phyloP scores from a whole-genome alignment of 2,113 vertebrate genomes.

The Haemorhous mexicanus region DNA sequence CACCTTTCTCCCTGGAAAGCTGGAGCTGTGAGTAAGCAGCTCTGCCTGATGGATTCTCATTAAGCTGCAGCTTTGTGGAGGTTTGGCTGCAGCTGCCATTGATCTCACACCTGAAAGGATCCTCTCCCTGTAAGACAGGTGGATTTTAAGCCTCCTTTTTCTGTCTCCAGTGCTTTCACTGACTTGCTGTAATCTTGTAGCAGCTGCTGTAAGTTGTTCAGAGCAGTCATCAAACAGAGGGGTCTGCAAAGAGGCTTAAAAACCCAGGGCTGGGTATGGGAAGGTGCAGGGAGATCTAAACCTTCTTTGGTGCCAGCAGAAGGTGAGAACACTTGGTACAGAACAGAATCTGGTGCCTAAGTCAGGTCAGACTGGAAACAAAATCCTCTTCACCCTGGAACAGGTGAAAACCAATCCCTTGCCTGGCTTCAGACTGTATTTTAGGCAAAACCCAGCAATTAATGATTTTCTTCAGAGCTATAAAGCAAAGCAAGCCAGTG shows the following conservation, averaged over 20 bases:
- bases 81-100: slow-evolving; percentile 29
- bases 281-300: background rate
- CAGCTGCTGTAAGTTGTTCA: background rate
- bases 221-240: background rate
- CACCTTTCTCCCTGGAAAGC: background rate
- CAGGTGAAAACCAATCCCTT: background rate
- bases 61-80: slow-evolving; percentile 49
- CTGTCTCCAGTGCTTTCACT: background rate
- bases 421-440: background rate
- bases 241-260: background rate
- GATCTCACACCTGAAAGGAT: slow-evolving; percentile 43
- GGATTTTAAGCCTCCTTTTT: slow-evolving; percentile 32
- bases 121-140: background rate
- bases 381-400: background rate
- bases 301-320: background rate
- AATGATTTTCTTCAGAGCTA: background rate
- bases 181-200: background rate
- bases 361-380: background rate
- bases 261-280: background rate
- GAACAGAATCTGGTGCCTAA: background rate
- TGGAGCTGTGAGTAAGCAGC: slow-evolving; percentile 34
- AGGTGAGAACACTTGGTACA: background rate
- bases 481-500: background rate
- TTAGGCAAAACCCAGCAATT: background rate
- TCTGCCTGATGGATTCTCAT: slow-evolving; percentile 51